Base-by-base conservation (phyloP, 2,797 vertebrate genomes). In the Sparidentex hasta region DNA sequence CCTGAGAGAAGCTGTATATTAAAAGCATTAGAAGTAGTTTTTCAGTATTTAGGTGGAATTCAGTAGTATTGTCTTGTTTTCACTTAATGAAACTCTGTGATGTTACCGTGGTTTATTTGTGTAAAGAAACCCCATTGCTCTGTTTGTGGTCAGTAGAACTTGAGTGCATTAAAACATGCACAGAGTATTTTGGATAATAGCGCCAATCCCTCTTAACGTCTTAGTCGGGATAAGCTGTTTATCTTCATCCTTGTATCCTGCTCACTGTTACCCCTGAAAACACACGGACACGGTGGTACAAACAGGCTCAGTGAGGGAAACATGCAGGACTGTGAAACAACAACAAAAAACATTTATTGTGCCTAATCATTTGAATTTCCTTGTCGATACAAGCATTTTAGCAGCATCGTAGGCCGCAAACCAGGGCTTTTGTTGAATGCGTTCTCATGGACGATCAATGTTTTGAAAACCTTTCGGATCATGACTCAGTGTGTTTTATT, bases 11-110 rank as follows among this genome's bases (percentile, higher is more conserved):
- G 92, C 92, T 93, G 95, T 95, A 96, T 95, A 93, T 95, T 94
- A 92, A 96, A 27, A 96, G 96, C 91, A 83, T 96, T 96, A 96
- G 95, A 95, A 91, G 95, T 98, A 96, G 95, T 92, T 96, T 97
- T 97, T 95, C 96, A 96, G 95, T 97, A 96, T 95, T 87, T 95
- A 95, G 95, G 94, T 94, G 95, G 84, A 92, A 90, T 84, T 90
- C 87, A 88, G 83, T 96, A 96, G 95, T 96, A 95, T 95, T 92
- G 94, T 94, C 95, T 92, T 89, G 87, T 93, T 94, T 94, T 92
- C 79, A 82, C 76, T 89, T 85, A 84, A 63, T 86, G 94, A 91
- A 93, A 94, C 92, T 92, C 93, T 94, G 94, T 95, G 92, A 95
- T 93, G 95, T 95, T 96, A 90, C 90, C 83, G 95, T 97, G 94